Conservation (phyloP, 2,888 invertebrate genomes). For the Rhamnusium bicolor region DNA sequence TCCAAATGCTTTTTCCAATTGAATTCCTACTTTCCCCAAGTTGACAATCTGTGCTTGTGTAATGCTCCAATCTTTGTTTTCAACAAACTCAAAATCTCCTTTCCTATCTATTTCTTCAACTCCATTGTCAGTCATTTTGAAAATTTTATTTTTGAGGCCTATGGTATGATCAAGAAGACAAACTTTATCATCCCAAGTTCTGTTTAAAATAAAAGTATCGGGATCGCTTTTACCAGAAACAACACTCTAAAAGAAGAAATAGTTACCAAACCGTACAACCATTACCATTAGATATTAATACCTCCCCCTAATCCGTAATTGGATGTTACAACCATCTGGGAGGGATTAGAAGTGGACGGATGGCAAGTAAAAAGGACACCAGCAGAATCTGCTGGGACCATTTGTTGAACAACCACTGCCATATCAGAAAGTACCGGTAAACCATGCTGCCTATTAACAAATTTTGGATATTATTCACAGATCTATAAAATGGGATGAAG, state of each 20-base stretch:
- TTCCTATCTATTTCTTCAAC: conserved; percentile 45
- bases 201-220: conserved; percentile 78
- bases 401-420: conserved; percentile 86
- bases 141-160: conserved; percentile 74
- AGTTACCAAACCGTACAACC: not conserved
- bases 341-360: conserved; percentile 81
- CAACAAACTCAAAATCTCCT: conserved; percentile 18
- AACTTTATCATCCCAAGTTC: conserved; percentile 72
- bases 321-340: conserved; percentile 81
- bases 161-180: conserved; percentile 65
- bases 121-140: conserved; percentile 70
- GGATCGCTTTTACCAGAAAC: conserved; percentile 86
- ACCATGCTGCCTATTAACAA: conserved; percentile 83
- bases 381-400: conserved; percentile 81
- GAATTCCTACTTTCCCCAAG: conserved; percentile 75
- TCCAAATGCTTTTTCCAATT: conserved; percentile 80
- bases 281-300: not conserved
- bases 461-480: too few relatives aligned
- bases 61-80: conserved; percentile 73
- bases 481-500: too few relatives aligned
- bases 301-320: conserved; percentile 90
- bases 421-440: conserved; percentile 79
- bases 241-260: conserved; percentile 76
- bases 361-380: conserved; percentile 89
- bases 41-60: conserved; percentile 73